A percentile compares a stretch with the other conserved stretches of the same genome.
These are phyloP conservation scores for Pogonocichla stellata DNA, from an alignment of 2,113 vertebrate species.

Conservation along the genomic window DNA sequence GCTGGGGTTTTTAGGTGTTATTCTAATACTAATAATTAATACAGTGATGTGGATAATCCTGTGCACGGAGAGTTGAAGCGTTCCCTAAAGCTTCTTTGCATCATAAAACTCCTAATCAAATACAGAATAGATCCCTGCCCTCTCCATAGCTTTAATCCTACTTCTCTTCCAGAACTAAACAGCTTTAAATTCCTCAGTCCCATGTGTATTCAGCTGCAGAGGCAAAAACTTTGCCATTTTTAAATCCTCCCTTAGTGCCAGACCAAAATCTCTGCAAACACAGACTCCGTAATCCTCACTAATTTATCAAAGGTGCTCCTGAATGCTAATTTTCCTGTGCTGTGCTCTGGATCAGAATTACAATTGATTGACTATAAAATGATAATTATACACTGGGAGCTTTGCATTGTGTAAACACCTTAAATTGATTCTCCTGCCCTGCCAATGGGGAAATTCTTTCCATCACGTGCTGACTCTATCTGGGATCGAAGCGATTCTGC, in stretches of 20 bases:
- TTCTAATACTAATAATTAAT: constrained; percentile 54
- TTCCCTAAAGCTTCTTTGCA: constrained; percentile 58
- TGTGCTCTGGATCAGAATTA: constrained; percentile 10
- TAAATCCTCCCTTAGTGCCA: constrained; percentile 29
- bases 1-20: background rate
- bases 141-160: constrained; percentile 42
- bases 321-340: background rate
- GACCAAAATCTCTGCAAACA: constrained; percentile 49
- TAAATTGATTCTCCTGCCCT: constrained; percentile 47
- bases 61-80: background rate
- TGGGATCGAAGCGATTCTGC: background rate
- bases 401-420: constrained; percentile 53
- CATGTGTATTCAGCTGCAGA: constrained; percentile 25
- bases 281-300: constrained; percentile 9
- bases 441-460: constrained; percentile 31
- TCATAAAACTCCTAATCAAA: constrained; percentile 60
- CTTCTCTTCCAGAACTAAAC: constrained; percentile 46
- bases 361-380: constrained; percentile 58
- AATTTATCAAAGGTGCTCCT: constrained; percentile 50
- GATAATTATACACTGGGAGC: constrained; percentile 51
- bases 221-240: constrained; percentile 51
- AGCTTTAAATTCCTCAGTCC: constrained; percentile 34
- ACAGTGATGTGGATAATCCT: constrained; percentile 43
- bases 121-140: constrained; percentile 47
- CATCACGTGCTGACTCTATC: background rate